Base-by-base conservation (phyloP, 2,888 invertebrate species). In the Xanthorhoe designata region DNA sequence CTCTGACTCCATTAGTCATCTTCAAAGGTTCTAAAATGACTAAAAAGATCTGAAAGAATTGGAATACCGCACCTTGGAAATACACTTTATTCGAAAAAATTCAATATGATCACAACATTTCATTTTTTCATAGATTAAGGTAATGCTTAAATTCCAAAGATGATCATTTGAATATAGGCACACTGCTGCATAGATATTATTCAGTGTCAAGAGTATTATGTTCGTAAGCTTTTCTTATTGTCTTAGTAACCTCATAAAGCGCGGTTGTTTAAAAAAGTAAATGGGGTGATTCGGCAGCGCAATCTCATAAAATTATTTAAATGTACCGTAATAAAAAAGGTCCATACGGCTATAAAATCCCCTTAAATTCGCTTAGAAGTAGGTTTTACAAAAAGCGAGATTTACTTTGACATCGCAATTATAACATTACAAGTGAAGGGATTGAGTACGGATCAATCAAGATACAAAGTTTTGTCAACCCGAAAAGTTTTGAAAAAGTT, bases 241-340 rank as follows among this genome's bases (percentile, higher is more conserved):
- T 66, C 62, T 66, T 62, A 66, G 62, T 66, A 62, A 54, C 66
- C 66, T 62, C 62, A 62, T 66, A 80, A 85, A 87, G 78, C 78
- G 76, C 75, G 82, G 84, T 81, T 85, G 82, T 84, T 87, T 84
- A 83, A 86, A 87, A 87, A 88, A 86, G 83, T 80, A 87, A 89
- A 88, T 88, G 82, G 85, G 86, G 86, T 85, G 86, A 87, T 90
- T 87, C 82, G 83, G 84, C 76, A 80, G 86, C 82, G 87, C 86
- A 89, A 89, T 90, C 89, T 85, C 88, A 86, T 90, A 90, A 90
- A 90, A 90, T 90, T 89, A 91, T 90, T 90, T 90, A 88, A 91
- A 89, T 88, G 88, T 82, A 83, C 84, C 68, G 88, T 84, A 89
- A 88, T 91, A 90, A 90, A 89, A 89, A 85, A 80, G 85, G 88